Evolutionary conservation across 53 echinoderm and acorn worm species (phyloP), one percentile per base, ranked within the genome.

Genomic region (Temnopleurus reevesii): DNA sequence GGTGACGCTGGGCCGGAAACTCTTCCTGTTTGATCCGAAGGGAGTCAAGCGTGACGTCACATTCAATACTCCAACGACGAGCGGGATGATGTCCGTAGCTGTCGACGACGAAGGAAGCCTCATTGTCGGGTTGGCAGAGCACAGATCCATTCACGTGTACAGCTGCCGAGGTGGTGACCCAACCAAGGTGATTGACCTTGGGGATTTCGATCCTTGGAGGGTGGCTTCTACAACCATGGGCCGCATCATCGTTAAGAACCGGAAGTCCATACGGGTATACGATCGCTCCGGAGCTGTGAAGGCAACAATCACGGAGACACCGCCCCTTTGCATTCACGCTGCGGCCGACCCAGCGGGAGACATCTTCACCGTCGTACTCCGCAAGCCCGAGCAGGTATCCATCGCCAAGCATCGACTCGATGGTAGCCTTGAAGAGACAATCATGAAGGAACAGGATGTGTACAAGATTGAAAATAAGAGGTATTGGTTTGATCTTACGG

Each of bases 81-180:
- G 59, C 18, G 61, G 85, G 34, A 25, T 85, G 43, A 85, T 85
- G 63, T 85, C 59, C 10, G 85, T 85, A 25, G 85, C 59, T 28
- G 85, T 85, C 27, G 85, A 85, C 29, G 85, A 85, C 35, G 17
- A 60, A 4, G 61, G 61, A 33, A 23, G 18, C 4, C 3, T 85
- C 85, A 59, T 85, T 7, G 85, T 85, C 19, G 85, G 85, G 7
- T 85, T 85, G 15, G 85, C 85, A 57, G 85, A 85, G 33, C 85
- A 85, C 85, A 38, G 45, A 43, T 59, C 61, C 41, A 85, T 85
- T 28, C 85, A 85, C 34, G 43, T 60, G 0, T 85, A 85, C 61
- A 46, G 35, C 4, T 25, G 19, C 1, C 43, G 27, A 17, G 85
- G 85, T 41, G 85, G 85, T 43, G 51, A 45, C 46, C 59, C 85